Conservation (phyloP, 1,140 invertebrate species). For the Phocides pigmalion region DNA sequence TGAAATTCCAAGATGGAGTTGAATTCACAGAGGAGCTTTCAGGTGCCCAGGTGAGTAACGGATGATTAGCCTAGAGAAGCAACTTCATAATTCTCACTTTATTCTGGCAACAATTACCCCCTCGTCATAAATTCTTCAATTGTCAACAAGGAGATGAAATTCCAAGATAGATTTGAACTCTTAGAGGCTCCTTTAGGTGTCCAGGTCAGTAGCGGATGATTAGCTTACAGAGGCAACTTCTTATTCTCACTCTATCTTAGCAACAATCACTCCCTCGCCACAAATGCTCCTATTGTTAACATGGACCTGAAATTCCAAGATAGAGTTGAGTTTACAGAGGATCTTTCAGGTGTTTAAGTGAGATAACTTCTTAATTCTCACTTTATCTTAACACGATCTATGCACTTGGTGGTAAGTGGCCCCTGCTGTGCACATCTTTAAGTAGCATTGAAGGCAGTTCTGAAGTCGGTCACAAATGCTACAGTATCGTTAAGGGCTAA, state of each 20-base stretch:
- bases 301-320: conserved; percentile 25
- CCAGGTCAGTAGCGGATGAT: too few species aligned
- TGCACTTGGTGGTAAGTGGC: too few species aligned
- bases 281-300: background rate
- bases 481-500: too few species aligned
- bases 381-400: too few species aligned
- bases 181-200: background rate
- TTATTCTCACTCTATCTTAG: too few species aligned
- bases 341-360: background rate
- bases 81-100: too few species aligned
- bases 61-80: too few species aligned
- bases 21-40: conserved; percentile 23
- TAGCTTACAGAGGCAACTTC: too few species aligned
- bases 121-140: background rate
- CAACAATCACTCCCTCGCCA: conserved; percentile 18
- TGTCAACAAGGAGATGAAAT: conserved; percentile 15
- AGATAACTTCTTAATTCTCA: too few species aligned
- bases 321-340: conserved; percentile 32
- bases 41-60: background rate
- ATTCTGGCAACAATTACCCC: conserved; percentile 30
- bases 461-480: too few species aligned
- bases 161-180: conserved; percentile 35
- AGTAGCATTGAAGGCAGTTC: too few species aligned
- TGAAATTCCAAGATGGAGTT: conserved; percentile 31
- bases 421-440: too few species aligned